These are phyloP conservation scores for Triplophysa siluroides DNA, from an alignment of 2,113 vertebrate species.

Conservation along the genomic window DNA sequence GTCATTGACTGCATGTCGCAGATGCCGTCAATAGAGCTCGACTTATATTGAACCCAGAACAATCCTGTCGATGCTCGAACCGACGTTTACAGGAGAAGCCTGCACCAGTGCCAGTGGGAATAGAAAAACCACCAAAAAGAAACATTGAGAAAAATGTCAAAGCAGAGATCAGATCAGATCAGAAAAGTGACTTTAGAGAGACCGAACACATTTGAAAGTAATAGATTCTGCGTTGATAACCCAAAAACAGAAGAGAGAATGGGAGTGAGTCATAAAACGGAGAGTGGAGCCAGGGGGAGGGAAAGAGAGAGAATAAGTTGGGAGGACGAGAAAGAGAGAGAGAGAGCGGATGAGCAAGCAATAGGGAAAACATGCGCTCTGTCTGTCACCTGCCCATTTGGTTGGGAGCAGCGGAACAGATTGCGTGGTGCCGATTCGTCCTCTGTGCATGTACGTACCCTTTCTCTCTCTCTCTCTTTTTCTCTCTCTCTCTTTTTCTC, in stretches of 20 bases:
- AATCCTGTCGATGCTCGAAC: neutral
- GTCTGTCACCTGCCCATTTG: constrained; percentile 29
- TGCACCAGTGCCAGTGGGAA: neutral
- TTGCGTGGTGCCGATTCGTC: constrained; percentile 48
- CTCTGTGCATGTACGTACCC: constrained; percentile 42
- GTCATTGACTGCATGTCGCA: neutral
- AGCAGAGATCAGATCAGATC: neutral
- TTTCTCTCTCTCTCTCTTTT: constrained; percentile 7
- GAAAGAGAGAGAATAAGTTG: constrained; percentile 46
- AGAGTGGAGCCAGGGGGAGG: constrained; percentile 33
- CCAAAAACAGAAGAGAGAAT: neutral
- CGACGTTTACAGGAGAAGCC: neutral
- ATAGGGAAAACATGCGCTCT: constrained; percentile 39
- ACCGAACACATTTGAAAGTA: neutral
- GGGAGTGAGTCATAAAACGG: constrained; percentile 38
- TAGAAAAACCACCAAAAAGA: neutral
- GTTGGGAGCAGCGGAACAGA: constrained; percentile 44
- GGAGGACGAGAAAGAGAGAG: constrained; percentile 47
- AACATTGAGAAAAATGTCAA: neutral
- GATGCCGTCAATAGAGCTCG: neutral
- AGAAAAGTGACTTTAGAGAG: neutral
- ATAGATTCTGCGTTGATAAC: neutral
- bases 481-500: constrained; percentile 33
- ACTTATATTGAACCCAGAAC: neutral
- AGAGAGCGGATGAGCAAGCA: constrained; percentile 47